These are phyloP conservation scores for Choristoneura fumiferana DNA, from an alignment of 1,140 invertebrate genomes.

Conservation along the genomic window DNA sequence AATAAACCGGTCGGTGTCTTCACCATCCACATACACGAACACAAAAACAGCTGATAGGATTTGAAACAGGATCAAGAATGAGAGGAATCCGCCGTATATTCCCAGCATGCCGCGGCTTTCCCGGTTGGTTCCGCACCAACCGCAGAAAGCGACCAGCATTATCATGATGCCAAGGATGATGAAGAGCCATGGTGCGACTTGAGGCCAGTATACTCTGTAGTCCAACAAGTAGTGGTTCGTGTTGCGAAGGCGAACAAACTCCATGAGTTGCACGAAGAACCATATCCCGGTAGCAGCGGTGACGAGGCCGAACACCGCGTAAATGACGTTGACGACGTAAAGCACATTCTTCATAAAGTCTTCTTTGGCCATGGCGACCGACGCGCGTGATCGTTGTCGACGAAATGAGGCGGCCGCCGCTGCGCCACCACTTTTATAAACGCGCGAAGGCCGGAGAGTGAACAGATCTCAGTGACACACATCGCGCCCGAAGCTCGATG, in stretches of 20 bases:
- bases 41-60: slow-evolving; percentile 59
- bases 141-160: slow-evolving; percentile 64
- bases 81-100: slow-evolving; percentile 58
- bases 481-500: neutral
- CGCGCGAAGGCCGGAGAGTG: slow-evolving; percentile 21
- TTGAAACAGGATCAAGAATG: slow-evolving; percentile 59
- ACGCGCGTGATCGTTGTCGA: slow-evolving; percentile 38
- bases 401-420: slow-evolving; percentile 56
- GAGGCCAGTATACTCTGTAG: slow-evolving; percentile 71
- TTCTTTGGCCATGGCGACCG: slow-evolving; percentile 62
- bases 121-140: slow-evolving; percentile 61
- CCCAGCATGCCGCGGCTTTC: slow-evolving; percentile 64
- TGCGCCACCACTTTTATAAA: slow-evolving; percentile 61
- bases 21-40: slow-evolving; percentile 68
- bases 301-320: slow-evolving; percentile 62
- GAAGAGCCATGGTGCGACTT: slow-evolving; percentile 72
- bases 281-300: slow-evolving; percentile 67
- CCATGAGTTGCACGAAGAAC: slow-evolving; percentile 69
- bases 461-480: slow-evolving; percentile 6
- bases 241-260: slow-evolving; percentile 64
- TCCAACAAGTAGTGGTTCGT: slow-evolving; percentile 70
- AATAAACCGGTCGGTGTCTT: slow-evolving; percentile 65
- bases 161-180: slow-evolving; percentile 63
- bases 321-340: slow-evolving; percentile 64
- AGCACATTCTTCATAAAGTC: slow-evolving; percentile 59